phyloP scores from a whole-genome alignment of 2,113 vertebrate species.

The Phaethornis superciliosus region DNA sequence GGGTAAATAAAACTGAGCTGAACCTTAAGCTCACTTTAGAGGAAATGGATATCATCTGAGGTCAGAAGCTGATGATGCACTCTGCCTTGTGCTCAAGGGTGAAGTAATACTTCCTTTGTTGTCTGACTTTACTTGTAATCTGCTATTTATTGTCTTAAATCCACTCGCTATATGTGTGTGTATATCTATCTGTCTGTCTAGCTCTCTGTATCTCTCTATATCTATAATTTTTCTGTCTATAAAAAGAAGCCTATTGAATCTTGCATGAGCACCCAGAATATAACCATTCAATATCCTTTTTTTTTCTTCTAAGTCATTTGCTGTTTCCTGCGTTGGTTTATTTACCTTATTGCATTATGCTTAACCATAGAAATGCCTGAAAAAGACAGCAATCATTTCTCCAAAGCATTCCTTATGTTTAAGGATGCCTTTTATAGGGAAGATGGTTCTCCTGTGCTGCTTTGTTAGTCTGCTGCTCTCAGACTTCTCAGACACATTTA shows the following conservation, averaged over 20 bases:
- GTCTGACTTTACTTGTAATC: not conserved
- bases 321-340: not conserved
- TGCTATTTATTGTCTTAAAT: not conserved
- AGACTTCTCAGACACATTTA: not conserved
- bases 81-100: not conserved
- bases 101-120: constrained; percentile 44
- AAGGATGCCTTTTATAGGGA: not conserved
- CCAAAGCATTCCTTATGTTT: not conserved
- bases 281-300: not conserved
- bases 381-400: not conserved
- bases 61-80: constrained; percentile 8
- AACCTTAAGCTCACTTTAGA: not conserved
- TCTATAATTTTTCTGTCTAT: not conserved
- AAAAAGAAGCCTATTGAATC: not conserved
- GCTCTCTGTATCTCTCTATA: accelerated
- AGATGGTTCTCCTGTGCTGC: not conserved
- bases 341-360: not conserved
- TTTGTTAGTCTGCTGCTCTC: not conserved
- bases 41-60: not conserved
- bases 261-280: not conserved
- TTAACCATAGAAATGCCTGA: not conserved
- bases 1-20: not conserved
- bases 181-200: accelerated
- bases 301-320: not conserved
- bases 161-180: not conserved